Base-by-base conservation (phyloP, 2,888 invertebrate species). In the Amphipyra berbera region DNA sequence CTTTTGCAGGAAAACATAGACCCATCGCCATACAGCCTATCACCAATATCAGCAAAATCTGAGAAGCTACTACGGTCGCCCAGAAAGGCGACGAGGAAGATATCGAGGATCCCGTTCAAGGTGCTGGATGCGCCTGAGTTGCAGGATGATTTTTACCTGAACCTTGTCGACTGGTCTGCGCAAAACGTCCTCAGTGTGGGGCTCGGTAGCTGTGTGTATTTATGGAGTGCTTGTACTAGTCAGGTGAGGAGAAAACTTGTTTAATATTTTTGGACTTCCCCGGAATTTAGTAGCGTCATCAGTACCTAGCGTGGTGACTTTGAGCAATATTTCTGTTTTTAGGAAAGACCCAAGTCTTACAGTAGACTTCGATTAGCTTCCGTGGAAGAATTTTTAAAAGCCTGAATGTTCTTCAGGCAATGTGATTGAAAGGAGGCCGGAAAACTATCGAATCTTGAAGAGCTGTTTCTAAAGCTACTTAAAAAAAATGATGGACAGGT, bases 151-250 rank as follows among this genome's bases (percentile, higher is more conserved):
- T 99, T 99, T 95, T 99, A 99, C 90, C 94, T 99, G 78, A 99
- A 99, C 94, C 96, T 99, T 69, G 99, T 99, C 38, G 99, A 99
- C 91, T 99, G 99, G 99, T 99, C 99, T 6, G 98, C 99, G 54
- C 99, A 99, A 93, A 99, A 99, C 92, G 98, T 99, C 38, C 96
- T 99, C 66, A 99, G 99, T 88, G 99, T 99, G 3, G 99, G 99
- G 0, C 95, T 99, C 15, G 99, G 99, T 37, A 98, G 98, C 84
- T 99, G 99, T 89, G 99, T 99, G 0, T 99, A 99, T 90, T 95
- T 99, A 65, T 99, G 99, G 99, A 99, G 99, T 83, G 99, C 99
- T 9, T 99, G 98, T 88, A 99, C 99, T 68, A 99, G 99, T 90
- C 99, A 99, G 96, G 96, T 96, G 75, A 86, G 90, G 81, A 5